Evolutionary conservation across 2,113 vertebrate genomes (phyloP).

Genomic region (Panthera uncia): DNA sequence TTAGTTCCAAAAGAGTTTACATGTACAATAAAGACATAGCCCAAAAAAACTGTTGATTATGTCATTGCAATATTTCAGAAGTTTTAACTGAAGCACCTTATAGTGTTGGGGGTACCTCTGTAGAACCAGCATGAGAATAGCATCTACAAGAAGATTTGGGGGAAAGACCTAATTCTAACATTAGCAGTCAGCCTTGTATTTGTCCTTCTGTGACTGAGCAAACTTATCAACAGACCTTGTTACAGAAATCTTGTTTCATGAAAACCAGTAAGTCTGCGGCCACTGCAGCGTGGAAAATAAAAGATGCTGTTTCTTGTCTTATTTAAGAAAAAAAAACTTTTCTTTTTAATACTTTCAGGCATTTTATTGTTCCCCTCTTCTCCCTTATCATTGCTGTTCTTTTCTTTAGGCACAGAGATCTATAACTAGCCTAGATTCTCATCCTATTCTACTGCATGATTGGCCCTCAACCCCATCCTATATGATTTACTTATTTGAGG

Average conservation of each 20-base stretch:
- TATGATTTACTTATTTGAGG: not conserved
- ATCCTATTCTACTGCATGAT: not conserved
- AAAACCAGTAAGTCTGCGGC: not conserved
- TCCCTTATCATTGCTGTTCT: not conserved
- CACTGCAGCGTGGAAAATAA: not conserved
- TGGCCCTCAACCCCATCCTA: not conserved
- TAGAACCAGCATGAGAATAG: not conserved
- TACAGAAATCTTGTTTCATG: not conserved
- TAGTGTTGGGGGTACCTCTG: constrained; percentile 70
- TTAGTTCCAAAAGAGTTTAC: not conserved
- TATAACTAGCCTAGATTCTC: not conserved
- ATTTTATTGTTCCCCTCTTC: not conserved
- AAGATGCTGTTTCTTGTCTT: not conserved
- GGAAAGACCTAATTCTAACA: not conserved
- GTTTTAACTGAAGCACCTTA: not conserved
- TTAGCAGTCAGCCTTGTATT: not conserved
- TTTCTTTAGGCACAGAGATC: not conserved
- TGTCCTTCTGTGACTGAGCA: not conserved
- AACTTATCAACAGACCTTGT: not conserved
- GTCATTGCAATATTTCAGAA: not conserved
- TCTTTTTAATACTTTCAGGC: not conserved
- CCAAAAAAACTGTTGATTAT: not conserved
- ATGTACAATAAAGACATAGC: not conserved
- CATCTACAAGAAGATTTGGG: not conserved
- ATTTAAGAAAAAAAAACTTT: not conserved